These are phyloP conservation scores for Carcinoscorpius rotundicauda DNA, from an alignment of 1,140 invertebrate genomes.

Conservation along the genomic window DNA sequence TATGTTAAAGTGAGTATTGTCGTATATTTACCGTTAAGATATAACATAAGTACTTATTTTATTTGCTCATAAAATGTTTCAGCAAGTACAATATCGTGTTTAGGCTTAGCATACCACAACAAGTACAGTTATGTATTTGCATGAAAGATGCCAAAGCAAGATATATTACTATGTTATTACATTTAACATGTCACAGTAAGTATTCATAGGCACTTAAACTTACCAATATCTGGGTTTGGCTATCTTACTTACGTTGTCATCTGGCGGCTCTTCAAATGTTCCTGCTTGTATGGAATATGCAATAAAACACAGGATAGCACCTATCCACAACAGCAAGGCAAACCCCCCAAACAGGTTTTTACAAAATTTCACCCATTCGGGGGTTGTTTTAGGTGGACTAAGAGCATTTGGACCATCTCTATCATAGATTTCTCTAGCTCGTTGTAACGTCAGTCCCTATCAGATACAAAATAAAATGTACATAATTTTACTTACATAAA, in stretches of 20 bases:
- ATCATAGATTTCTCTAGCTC: constrained; percentile 81
- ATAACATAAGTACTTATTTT: too few relatives aligned
- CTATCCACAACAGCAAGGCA: constrained; percentile 89
- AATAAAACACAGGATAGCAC: constrained; percentile 90
- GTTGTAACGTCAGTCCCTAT: constrained; percentile 78
- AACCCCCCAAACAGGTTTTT: constrained; percentile 97
- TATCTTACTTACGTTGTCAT: constrained; percentile 36
- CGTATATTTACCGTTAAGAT: too few relatives aligned
- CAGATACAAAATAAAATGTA: not conserved
- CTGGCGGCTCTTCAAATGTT: constrained; percentile 28
- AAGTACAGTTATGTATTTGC: too few relatives aligned
- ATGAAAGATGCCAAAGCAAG: too few relatives aligned
- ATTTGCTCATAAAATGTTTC: too few relatives aligned
- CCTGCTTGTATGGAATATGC: constrained; percentile 74
- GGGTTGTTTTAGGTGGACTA: constrained; percentile 87
- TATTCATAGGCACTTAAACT: too few relatives aligned
- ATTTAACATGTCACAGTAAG: too few relatives aligned
- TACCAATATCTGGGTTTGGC: too few relatives aligned
- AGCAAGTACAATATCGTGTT: too few relatives aligned
- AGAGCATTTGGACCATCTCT: constrained; percentile 89
- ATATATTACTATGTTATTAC: too few relatives aligned
- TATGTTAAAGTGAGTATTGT: too few relatives aligned
- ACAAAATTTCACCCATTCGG: constrained; percentile 96
- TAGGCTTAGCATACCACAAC: too few relatives aligned
- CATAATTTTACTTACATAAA: not conserved